Conservation (phyloP, 2,888 invertebrate genomes). For the Corbicula japonica region DNA sequence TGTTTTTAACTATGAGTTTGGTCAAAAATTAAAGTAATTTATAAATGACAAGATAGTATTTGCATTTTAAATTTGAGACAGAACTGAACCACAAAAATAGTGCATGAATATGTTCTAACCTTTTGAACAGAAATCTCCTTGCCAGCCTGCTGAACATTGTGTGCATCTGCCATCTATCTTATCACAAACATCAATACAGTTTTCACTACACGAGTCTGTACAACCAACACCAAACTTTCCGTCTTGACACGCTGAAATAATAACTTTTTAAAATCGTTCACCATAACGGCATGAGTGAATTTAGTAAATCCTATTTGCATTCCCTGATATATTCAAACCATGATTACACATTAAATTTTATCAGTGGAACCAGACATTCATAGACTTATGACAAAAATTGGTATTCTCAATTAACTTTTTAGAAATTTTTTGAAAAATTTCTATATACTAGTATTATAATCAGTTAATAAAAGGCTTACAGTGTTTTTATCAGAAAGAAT, state of each 20-base stretch:
- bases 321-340: too few species aligned
- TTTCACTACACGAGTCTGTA: neutral
- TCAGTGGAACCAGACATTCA: neutral
- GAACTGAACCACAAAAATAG: too few species aligned
- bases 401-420: neutral
- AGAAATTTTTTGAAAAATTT: neutral
- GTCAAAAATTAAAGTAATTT: too few species aligned
- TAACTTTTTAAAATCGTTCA: neutral
- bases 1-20: too few species aligned
- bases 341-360: neutral
- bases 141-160: neutral
- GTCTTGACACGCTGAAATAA: neutral
- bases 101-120: too few species aligned
- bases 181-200: neutral
- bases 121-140: neutral
- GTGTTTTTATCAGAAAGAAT: too few species aligned
- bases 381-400: neutral
- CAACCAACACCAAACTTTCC: neutral
- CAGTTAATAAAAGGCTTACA: too few species aligned
- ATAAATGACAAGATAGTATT: too few species aligned
- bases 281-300: neutral
- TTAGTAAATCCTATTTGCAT: too few species aligned
- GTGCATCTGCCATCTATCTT: neutral
- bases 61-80: too few species aligned
- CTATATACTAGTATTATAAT: too few species aligned